Conservation (phyloP, 2,888 invertebrate species). For the Fissipunctia ypsillon region DNA sequence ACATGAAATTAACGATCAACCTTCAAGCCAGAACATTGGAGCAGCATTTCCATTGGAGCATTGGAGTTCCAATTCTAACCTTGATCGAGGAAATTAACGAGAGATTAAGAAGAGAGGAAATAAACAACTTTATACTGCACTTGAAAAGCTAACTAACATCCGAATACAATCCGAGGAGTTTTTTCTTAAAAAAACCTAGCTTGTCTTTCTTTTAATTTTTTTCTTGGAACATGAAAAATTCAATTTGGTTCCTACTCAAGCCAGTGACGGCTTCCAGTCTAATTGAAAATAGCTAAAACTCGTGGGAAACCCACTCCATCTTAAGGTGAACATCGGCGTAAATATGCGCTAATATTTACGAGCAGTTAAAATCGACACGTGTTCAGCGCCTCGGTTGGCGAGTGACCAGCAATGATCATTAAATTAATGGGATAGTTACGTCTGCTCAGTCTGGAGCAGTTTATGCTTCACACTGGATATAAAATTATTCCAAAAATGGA, state of each 20-base stretch:
- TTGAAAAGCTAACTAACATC: neutral
- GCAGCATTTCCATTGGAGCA: no score
- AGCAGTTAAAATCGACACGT: slow-evolving; percentile 61
- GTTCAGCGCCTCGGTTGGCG: slow-evolving; percentile 41
- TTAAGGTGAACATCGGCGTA: slow-evolving; percentile 53
- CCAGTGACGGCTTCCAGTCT: slow-evolving; percentile 27
- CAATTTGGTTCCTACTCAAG: neutral
- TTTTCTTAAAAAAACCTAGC: neutral
- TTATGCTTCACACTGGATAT: slow-evolving; percentile 16
- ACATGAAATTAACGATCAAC: slow-evolving; percentile 21
- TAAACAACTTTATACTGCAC: neutral
- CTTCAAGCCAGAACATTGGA: neutral
- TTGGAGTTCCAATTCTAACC: neutral
- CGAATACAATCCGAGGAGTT: slow-evolving; percentile 1
- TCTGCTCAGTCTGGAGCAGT: slow-evolving; percentile 27
- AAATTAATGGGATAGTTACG: slow-evolving; percentile 54
- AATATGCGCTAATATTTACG: slow-evolving; percentile 61
- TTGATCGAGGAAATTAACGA: slow-evolving; percentile 1
- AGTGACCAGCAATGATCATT: slow-evolving; percentile 56
- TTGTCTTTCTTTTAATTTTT: no score
- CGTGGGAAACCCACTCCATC: slow-evolving; percentile 44
- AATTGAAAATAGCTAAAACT: slow-evolving; percentile 33
- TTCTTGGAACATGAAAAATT: neutral
- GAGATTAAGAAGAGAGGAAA: neutral
- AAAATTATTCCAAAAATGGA: slow-evolving; percentile 15